A percentile compares a stretch with the other conserved stretches of the same genome.
phyloP scores from a whole-genome alignment of 2,113 vertebrate species.

The Panthera tigris region DNA sequence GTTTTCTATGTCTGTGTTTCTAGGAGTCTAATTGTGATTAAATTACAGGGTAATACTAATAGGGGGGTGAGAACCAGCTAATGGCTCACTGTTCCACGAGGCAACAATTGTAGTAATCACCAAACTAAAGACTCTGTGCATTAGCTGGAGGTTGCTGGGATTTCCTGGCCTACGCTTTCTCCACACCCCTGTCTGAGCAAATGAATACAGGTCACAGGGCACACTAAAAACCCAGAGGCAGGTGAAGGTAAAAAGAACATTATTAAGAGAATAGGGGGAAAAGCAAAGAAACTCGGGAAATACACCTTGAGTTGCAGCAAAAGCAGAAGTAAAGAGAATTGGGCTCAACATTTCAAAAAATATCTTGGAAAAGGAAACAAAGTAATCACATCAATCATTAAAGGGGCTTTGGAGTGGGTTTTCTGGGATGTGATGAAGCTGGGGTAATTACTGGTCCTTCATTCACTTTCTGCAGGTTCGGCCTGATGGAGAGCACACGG shows the following conservation, averaged over 20 bases:
- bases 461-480: background rate
- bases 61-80: conserved; percentile 67
- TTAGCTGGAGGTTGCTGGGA: conserved; percentile 55
- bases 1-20: conserved; percentile 72
- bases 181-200: conserved; percentile 38
- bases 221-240: conserved; percentile 4
- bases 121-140: background rate
- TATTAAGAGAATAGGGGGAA: background rate
- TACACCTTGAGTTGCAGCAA: background rate
- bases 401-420: background rate
- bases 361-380: conserved; percentile 27
- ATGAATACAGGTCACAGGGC: conserved; percentile 12
- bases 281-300: background rate
- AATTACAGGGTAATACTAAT: conserved; percentile 77
- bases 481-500: background rate
- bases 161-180: conserved; percentile 61
- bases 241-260: conserved; percentile 2
- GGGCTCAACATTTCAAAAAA: conserved; percentile 28
- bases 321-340: conserved; percentile 30
- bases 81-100: conserved; percentile 63
- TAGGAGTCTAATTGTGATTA: conserved; percentile 74
- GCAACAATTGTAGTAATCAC: conserved; percentile 74
- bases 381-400: background rate
- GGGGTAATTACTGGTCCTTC: background rate
- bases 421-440: background rate